Percentiles rank a stretch among this genome's conserved stretches.
Conservation (phyloP, 2,888 invertebrate genomes). For the Thysanoteuthis rhombus region DNA sequence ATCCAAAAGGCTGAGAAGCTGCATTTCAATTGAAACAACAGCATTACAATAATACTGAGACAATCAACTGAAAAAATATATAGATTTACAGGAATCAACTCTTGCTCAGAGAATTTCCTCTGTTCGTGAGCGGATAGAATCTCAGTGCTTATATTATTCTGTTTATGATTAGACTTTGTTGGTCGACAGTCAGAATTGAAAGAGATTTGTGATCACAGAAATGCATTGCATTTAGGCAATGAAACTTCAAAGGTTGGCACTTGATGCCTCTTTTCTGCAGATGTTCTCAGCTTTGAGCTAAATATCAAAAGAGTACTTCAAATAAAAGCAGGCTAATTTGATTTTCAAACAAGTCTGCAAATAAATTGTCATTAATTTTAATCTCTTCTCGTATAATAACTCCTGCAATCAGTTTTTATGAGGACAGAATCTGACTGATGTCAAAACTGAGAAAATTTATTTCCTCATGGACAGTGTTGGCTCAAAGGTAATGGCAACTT, state of each 20-base stretch:
- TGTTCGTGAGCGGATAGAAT: too few relatives aligned
- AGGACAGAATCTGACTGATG: background rate
- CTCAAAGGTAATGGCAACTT: background rate
- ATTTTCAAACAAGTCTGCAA: background rate
- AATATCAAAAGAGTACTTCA: background rate
- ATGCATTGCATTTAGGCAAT: background rate
- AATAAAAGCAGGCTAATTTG: background rate
- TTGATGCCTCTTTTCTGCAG: background rate
- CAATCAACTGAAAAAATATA: too few relatives aligned
- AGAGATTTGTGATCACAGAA: background rate
- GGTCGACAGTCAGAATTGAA: background rate
- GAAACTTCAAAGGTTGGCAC: background rate
- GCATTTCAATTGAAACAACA: too few relatives aligned
- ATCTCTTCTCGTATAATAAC: background rate
- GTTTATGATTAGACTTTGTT: background rate
- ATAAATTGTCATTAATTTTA: background rate
- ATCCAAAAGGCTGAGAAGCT: too few relatives aligned
- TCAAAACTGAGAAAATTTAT: background rate
- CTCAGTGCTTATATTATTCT: too few relatives aligned
- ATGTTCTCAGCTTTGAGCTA: background rate
- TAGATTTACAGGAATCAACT: too few relatives aligned
- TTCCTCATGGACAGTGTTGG: background rate
- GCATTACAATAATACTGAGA: too few relatives aligned
- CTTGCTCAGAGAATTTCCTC: too few relatives aligned
- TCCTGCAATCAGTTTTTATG: background rate